These are phyloP conservation scores for Papilio gigon DNA, from an alignment of 2,888 invertebrate species.

Conservation along the genomic window DNA sequence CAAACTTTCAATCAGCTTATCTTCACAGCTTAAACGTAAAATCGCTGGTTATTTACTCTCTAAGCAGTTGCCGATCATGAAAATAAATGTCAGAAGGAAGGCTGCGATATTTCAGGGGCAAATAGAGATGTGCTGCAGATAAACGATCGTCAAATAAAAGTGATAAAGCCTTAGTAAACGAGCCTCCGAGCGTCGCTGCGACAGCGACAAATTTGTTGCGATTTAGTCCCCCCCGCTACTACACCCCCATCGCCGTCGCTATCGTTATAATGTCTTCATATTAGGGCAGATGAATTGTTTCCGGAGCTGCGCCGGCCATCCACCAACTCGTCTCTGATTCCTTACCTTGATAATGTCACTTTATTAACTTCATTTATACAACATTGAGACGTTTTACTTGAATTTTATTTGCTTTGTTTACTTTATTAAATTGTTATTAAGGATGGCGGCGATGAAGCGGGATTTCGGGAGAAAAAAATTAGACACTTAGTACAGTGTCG, in stretches of 20 bases:
- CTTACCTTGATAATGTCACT: constrained; percentile 17
- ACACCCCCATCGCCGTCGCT: constrained; percentile 1
- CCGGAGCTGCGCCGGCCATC: constrained; percentile 29
- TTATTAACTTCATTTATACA: constrained; percentile 11
- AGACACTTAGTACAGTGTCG: too few relatives aligned
- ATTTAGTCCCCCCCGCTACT: constrained; percentile 26
- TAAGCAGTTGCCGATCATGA: background rate
- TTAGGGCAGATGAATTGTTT: constrained; percentile 38
- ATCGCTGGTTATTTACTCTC: background rate
- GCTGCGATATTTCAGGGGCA: constrained; percentile 9
- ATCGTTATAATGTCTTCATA: constrained; percentile 35
- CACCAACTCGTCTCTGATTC: constrained; percentile 29
- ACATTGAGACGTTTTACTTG: background rate
- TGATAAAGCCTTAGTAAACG: constrained; percentile 37
- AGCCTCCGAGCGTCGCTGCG: constrained; percentile 14
- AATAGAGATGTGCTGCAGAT: constrained; percentile 31
- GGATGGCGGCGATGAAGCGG: too few relatives aligned
- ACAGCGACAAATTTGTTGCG: constrained; percentile 36
- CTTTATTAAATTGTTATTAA: background rate
- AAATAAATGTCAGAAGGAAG: background rate
- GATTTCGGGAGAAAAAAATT: too few relatives aligned
- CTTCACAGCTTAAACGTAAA: too few relatives aligned
- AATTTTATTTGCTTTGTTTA: background rate
- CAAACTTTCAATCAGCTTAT: background rate
- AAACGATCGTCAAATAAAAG: constrained; percentile 38